Base-by-base conservation (phyloP, 2,797 vertebrate species). In the Rhinatrema bivittatum region DNA sequence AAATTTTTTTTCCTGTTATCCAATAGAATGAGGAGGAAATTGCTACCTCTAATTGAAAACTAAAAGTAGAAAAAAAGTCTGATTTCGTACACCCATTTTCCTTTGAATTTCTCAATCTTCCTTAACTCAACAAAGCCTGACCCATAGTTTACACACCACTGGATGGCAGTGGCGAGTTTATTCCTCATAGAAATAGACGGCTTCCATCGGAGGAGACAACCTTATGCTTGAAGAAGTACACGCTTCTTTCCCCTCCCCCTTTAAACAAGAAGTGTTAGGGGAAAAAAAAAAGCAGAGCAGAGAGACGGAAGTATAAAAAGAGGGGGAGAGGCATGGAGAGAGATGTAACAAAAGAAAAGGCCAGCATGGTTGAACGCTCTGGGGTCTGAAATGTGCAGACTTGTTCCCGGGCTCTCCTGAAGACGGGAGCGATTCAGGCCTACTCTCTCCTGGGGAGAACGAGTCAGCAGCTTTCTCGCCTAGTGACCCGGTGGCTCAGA, bases 21-120 rank as follows among this genome's bases (percentile, higher is more conserved):
- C n/a, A n/a, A n/a, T n/a, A 74, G 27, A 44, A 72, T 68, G 67
- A 57, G 64, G 46, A n/a, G 32, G 36, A 54, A 62, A 38, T 65
- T 65, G 65, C 68, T 70, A 69, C 42, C 65, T 66, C 55, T 76
- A 82, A 79, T 61, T 58, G 68, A n/a, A 82, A 79, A 72, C 54
- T 47, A 46, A 62, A 54, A n/a, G n/a, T 44, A 59, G 42, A 39
- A 51, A 65, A 70, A 65, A 69, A 70, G 72, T 62, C n/a, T n/a
- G n/a, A n/a, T n/a, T n/a, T n/a, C n/a, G n/a, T n/a, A n/a, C n/a
- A n/a, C n/a, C n/a, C n/a, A n/a, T n/a, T n/a, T n/a, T n/a, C n/a
- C n/a, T n/a, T n/a, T n/a, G n/a, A n/a, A n/a, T n/a, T n/a, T n/a
- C n/a, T n/a, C n/a, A n/a, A n/a, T n/a, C n/a, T n/a, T n/a, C n/a